Evolutionary conservation across 2,113 vertebrate species (phyloP).

Genomic region (Rhegmatorhina hoffmannsi): DNA sequence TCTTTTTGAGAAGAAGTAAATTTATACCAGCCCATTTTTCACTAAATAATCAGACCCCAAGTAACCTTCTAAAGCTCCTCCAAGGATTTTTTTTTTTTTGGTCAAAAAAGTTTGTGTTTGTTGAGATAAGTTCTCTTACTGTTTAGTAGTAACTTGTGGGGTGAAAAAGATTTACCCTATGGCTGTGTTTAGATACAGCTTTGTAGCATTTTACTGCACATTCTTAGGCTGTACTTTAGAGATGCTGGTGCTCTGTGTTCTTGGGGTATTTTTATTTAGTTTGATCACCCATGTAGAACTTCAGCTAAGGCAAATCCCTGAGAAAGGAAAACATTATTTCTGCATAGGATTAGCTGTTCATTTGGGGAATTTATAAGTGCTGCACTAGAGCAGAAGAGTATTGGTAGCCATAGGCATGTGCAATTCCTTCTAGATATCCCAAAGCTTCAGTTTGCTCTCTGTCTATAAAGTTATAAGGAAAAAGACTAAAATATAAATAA

Average conservation of each 20-base stretch:
- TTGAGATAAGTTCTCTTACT: neutral
- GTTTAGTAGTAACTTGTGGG: neutral
- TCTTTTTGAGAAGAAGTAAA: neutral
- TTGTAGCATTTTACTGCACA: neutral
- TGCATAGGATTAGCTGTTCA: neutral
- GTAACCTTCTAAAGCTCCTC: neutral
- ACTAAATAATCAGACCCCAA: neutral
- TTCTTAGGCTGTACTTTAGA: neutral
- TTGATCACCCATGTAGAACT: neutral
- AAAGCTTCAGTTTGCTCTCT: neutral
- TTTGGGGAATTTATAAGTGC: neutral
- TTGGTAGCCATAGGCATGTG: neutral
- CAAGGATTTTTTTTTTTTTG: accelerated
- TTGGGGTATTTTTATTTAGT: neutral
- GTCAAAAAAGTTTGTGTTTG: neutral
- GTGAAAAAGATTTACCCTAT: neutral
- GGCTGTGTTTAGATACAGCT: neutral
- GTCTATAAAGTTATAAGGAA: neutral
- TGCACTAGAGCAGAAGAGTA: neutral
- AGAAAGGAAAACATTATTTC: neutral
- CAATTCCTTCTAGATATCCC: neutral
- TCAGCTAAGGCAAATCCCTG: neutral
- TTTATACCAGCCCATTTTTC: neutral
- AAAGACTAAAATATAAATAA: neutral
- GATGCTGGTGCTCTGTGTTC: neutral